These are phyloP conservation scores for Tyrophagus putrescentiae DNA, from an alignment of 1,140 invertebrate genomes.

Conservation along the genomic window DNA sequence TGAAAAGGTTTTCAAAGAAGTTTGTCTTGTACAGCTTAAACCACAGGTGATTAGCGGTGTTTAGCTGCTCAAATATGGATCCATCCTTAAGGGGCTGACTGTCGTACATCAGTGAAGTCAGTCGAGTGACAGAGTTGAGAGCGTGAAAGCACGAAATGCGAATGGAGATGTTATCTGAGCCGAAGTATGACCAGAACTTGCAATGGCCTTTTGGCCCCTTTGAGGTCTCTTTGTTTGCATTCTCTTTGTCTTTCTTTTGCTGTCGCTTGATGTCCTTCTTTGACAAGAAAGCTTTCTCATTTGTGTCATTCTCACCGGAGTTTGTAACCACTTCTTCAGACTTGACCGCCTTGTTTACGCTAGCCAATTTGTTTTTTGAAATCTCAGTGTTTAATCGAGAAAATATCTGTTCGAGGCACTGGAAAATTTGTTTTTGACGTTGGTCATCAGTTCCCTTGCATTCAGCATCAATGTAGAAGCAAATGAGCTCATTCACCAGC, in stretches of 20 bases:
- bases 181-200: conserved; percentile 7
- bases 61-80: neutral
- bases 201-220: neutral
- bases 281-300: too few species aligned
- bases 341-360: neutral
- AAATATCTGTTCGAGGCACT: conserved; percentile 17
- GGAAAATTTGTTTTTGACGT: neutral
- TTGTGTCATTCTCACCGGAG: too few species aligned
- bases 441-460: neutral
- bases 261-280: neutral
- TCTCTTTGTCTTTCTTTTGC: conserved; percentile 5
- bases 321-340: too few species aligned
- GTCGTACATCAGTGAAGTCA: neutral
- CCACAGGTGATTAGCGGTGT: conserved; percentile 3
- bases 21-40: conserved; percentile 15
- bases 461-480: neutral
- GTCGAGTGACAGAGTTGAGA: conserved; percentile 19
- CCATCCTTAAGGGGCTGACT: conserved; percentile 1
- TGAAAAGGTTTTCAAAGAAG: conserved; percentile 10
- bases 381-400: conserved; percentile 2
- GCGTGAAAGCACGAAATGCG: conserved; percentile 7
- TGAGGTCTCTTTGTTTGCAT: neutral
- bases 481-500: conserved; percentile 13
- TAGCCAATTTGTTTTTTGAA: neutral
- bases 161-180: neutral